phyloP scores from a whole-genome alignment of 2,888 invertebrate genomes.

The Macroteleia sp. region DNA sequence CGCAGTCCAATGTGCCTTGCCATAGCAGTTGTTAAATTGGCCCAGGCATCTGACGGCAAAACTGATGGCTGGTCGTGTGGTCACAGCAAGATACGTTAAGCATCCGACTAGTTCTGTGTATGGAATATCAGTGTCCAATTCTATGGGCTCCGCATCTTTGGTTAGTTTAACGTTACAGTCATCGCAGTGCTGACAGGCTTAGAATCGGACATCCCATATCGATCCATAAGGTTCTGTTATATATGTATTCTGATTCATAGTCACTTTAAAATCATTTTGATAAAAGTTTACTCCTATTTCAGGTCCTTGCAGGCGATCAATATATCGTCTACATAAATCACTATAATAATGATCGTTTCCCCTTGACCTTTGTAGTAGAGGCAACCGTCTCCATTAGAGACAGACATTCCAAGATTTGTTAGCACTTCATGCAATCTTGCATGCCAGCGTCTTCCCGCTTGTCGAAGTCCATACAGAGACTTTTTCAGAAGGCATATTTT shows the following conservation, averaged over 20 bases:
- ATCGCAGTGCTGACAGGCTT: not conserved
- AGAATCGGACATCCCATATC: not conserved
- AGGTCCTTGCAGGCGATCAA: not conserved
- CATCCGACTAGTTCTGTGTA: constrained; percentile 3
- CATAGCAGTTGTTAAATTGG: constrained; percentile 3
- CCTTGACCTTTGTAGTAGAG: not conserved
- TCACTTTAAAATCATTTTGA: not conserved
- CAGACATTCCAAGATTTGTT: not conserved
- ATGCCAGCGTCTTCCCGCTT: constrained; percentile 11
- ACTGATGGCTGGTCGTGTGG: not conserved
- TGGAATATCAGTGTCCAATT: not conserved
- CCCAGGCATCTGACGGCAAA: not conserved
- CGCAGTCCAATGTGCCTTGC: not conserved
- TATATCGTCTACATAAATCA: not conserved
- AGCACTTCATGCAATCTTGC: not conserved
- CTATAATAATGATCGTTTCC: not conserved
- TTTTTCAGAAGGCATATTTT: not conserved
- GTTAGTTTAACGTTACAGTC: not conserved
- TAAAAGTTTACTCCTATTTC: not conserved
- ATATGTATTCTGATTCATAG: not conserved
- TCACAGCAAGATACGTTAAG: not conserved
- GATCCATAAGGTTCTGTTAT: no score
- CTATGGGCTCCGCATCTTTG: not conserved
- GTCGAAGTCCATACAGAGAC: constrained; percentile 6
- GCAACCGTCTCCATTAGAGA: not conserved